Evolutionary conservation across 2,797 vertebrate species (phyloP), one percentile per base, ranked within the genome.

Genomic region (Enteromius mattozi): DNA sequence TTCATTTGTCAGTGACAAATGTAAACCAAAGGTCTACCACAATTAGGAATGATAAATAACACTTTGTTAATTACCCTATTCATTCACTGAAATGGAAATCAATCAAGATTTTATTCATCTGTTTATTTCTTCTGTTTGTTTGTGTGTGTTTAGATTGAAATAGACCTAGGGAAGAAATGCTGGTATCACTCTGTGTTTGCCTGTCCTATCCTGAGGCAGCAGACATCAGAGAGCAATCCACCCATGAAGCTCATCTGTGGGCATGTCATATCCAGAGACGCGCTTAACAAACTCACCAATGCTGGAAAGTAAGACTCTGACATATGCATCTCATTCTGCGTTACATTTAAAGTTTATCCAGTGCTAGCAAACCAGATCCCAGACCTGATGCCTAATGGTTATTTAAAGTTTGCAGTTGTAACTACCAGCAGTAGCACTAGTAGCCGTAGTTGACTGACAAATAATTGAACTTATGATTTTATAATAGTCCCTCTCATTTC

Each of bases 181-280:
- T 98, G 97, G 97, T 98, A 97, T 92, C 97, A 98, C 91, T 97
- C 96, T 0, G 97, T 98, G 90, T 98, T 98, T 9, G 96, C 97
- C n/a, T 98, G 97, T 90, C 97, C 97, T 27, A 97, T 98, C 89
- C 95, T 98, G 78, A 93, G 97, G 87, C 97, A 97, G 92, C 97
- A 98, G 91, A 97, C 97, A 0, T 97, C 96, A 0, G 97, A 97
- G 89, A 97, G 96, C 88, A 98, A 97, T 88, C 97, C 96, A 24
- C 97, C 97, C n/a, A 97, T 98, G 96, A 97, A 97, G 90, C 96
- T 98, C 80, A 96, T 97, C 90, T 98, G 97, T 49, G 97, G 97
- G 42, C 97, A 97, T 0, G 96, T 98, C 87, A 97, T 97, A 91
- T 97, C 97, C 88, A 94, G 96, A 92, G 97, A 98, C 21, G 97